Evolutionary conservation across 2,888 invertebrate species (phyloP).

Genomic region (Aspidiotus rigidus): DNA sequence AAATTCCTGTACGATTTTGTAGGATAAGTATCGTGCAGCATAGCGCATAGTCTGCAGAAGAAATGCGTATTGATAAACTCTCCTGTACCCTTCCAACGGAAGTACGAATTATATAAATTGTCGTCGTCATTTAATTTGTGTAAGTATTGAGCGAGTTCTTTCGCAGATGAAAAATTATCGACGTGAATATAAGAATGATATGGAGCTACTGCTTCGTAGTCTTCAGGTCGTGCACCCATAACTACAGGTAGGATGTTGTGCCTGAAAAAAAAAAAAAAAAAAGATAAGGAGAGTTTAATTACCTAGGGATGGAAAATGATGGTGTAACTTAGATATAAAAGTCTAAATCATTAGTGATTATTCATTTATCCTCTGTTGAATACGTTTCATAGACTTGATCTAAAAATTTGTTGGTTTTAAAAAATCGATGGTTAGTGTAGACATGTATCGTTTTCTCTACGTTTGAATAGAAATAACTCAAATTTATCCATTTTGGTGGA

Average conservation of each 20-base stretch:
- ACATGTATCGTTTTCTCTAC: too few species aligned
- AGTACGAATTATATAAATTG: conserved; percentile 85
- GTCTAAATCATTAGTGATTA: too few species aligned
- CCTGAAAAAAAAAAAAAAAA: conserved; percentile 43
- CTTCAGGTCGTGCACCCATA: conserved; percentile 88
- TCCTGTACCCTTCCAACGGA: conserved; percentile 88
- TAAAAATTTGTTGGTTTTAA: too few species aligned
- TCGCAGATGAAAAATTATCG: conserved; percentile 83
- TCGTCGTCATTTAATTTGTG: conserved; percentile 77
- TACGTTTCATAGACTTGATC: too few species aligned
- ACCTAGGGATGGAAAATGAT: too few species aligned
- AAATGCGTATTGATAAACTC: conserved; percentile 93
- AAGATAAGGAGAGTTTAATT: too few species aligned
- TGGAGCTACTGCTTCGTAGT: conserved; percentile 81
- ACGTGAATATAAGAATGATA: conserved; percentile 89
- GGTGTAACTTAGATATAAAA: too few species aligned
- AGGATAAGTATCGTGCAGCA: conserved; percentile 61
- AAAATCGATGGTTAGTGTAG: too few species aligned
- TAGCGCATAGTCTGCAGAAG: conserved; percentile 81
- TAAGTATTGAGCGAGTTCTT: conserved; percentile 77
- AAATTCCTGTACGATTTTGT: conserved; percentile 65
- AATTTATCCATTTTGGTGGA: too few species aligned
- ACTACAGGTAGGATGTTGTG: conserved; percentile 85
- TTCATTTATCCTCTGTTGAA: too few species aligned
- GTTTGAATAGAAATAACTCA: too few species aligned